Conservation (phyloP, 2,113 vertebrate genomes). For the Gracilinanus agilis region DNA sequence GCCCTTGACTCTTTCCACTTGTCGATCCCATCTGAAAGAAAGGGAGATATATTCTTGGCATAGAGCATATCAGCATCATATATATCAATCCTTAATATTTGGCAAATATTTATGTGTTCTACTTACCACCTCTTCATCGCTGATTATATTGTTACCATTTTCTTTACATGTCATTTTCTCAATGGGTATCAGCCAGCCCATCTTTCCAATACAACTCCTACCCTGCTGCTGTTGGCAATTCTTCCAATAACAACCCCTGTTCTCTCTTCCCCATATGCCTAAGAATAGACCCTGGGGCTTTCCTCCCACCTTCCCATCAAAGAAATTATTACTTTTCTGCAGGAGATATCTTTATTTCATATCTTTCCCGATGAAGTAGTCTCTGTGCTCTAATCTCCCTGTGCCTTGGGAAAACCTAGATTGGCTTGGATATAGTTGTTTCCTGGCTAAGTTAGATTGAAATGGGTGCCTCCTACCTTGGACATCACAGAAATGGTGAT, state of each 20-base stretch:
- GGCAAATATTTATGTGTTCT: background rate
- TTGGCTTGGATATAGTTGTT: background rate
- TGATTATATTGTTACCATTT: background rate
- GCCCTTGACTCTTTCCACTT: background rate
- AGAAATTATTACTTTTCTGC: background rate
- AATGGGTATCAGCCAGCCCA: background rate
- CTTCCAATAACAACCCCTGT: background rate
- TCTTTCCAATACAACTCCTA: background rate
- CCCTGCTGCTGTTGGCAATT: background rate
- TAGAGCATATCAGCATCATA: background rate
- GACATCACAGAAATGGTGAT: background rate
- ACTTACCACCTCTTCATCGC: background rate
- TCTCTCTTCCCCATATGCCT: background rate
- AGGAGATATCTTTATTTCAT: background rate
- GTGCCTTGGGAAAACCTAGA: background rate
- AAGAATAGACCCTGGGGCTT: background rate
- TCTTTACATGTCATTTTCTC: background rate
- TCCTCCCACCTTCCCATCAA: background rate
- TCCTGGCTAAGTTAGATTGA: background rate
- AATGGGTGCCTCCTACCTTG: background rate
- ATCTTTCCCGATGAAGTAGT: background rate
- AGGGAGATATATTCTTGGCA: background rate
- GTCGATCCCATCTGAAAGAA: background rate
- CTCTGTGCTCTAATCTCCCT: background rate
- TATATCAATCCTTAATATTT: background rate